Percentiles rank a stretch among this genome's conserved stretches.
Conservation (phyloP, 2,888 invertebrate species). For the Drosophila histrio region DNA sequence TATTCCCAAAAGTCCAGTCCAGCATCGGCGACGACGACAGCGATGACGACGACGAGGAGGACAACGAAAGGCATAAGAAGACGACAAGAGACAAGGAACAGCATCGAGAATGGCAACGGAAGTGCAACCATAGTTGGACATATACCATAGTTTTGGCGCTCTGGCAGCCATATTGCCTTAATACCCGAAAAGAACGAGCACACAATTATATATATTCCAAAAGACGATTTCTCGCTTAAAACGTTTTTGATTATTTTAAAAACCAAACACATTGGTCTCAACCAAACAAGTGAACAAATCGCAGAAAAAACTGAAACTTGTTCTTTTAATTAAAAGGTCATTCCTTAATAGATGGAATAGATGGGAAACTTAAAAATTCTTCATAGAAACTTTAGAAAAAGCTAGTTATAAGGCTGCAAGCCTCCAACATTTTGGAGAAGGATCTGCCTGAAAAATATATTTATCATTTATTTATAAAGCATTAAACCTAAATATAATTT, state of each 20-base stretch:
- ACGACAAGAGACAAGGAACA: conserved; percentile 46
- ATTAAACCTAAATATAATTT: too few species aligned
- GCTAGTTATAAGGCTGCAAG: too few species aligned
- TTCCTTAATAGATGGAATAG: too few species aligned
- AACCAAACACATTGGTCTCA: neutral
- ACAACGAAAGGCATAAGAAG: conserved; percentile 29
- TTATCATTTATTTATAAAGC: too few species aligned
- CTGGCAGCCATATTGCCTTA: conserved; percentile 68
- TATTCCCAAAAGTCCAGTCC: conserved; percentile 77
- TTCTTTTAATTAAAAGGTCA: too few species aligned
- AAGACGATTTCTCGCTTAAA: conserved; percentile 33
- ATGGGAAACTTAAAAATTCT: too few species aligned
- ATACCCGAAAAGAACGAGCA: conserved; percentile 20
- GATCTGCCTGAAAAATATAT: too few species aligned
- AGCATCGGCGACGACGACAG: conserved; percentile 48
- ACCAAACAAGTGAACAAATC: neutral
- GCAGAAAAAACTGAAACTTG: too few species aligned
- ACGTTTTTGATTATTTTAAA: conserved; percentile 22
- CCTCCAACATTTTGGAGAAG: too few species aligned
- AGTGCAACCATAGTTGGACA: conserved; percentile 69
- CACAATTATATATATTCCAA: conserved; percentile 45
- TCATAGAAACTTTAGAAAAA: too few species aligned
- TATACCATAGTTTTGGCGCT: conserved; percentile 63
- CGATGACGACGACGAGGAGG: conserved; percentile 9
- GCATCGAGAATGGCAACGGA: conserved; percentile 34